A percentile compares a stretch with the other conserved stretches of the same genome.
phyloP scores from a whole-genome alignment of 2,797 vertebrate species.

The Coilia nasus region DNA sequence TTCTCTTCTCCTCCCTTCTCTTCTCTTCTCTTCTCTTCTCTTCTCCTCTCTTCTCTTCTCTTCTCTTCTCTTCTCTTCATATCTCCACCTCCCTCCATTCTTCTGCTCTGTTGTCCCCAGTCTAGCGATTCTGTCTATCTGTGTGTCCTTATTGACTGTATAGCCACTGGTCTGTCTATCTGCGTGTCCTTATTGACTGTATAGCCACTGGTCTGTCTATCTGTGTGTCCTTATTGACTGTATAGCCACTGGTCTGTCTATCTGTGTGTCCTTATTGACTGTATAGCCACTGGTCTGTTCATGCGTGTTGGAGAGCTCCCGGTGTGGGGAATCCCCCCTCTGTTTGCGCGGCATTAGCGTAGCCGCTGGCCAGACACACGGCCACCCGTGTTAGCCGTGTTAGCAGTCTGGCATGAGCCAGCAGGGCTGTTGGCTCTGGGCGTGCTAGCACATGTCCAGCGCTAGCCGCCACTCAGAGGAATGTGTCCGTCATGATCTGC shows the following conservation, averaged over 20 bases:
- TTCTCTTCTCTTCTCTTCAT: too few species aligned
- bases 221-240: background rate
- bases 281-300: background rate
- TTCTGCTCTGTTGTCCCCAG: background rate
- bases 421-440: slow-evolving; percentile 38
- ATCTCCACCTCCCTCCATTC: too few species aligned
- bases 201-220: background rate
- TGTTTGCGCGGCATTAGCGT: background rate
- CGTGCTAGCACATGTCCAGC: slow-evolving; percentile 74
- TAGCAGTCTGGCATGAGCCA: slow-evolving; percentile 66
- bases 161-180: background rate
- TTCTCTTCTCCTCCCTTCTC: background rate
- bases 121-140: background rate
- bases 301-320: background rate
- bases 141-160: too few species aligned
- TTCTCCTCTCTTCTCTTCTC: too few species aligned
- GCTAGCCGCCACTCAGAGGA: slow-evolving; percentile 64
- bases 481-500: slow-evolving; percentile 75
- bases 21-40: background rate
- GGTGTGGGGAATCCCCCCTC: slow-evolving; percentile 3
- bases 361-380: slow-evolving; percentile 60
- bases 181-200: background rate
- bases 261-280: background rate
- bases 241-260: background rate
- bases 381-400: slow-evolving; percentile 57